These are phyloP conservation scores for Antheraea mylitta DNA, from an alignment of 1,140 invertebrate species.

Conservation along the genomic window DNA sequence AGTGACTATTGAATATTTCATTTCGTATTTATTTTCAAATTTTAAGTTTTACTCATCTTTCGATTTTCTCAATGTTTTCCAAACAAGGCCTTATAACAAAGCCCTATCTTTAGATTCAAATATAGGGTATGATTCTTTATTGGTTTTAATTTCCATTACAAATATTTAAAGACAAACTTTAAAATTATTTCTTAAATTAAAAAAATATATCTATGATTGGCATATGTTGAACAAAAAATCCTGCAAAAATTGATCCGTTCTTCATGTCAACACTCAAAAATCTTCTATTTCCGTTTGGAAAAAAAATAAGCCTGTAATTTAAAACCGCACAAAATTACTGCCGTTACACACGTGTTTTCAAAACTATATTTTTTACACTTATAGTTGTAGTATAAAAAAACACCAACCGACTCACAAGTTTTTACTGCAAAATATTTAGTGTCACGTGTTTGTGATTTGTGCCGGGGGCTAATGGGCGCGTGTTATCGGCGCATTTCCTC, in stretches of 20 bases:
- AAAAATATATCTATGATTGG: too few relatives aligned
- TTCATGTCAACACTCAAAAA: constrained; percentile 40
- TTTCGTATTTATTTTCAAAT: too few relatives aligned
- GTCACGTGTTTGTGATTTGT: constrained; percentile 69
- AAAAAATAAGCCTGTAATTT: constrained; percentile 60
- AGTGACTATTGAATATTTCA: too few relatives aligned
- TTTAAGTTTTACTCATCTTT: too few relatives aligned
- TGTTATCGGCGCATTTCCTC: constrained; percentile 52
- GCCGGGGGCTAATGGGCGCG: constrained; percentile 50
- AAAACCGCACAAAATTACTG: constrained; percentile 62
- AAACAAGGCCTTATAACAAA: too few relatives aligned
- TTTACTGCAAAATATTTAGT: constrained; percentile 2
- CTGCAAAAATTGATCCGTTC: constrained; percentile 8
- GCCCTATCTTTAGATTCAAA: too few relatives aligned
- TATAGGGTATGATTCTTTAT: too few relatives aligned
- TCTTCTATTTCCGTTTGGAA: constrained; percentile 69
- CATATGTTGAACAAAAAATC: neutral
- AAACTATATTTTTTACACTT: neutral
- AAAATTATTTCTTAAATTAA: too few relatives aligned
- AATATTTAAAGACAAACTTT: too few relatives aligned
- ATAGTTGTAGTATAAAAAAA: neutral
- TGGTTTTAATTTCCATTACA: too few relatives aligned
- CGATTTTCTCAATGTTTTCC: too few relatives aligned
- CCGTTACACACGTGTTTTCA: constrained; percentile 51
- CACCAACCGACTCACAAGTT: neutral